Evolutionary conservation across 2,888 invertebrate genomes (phyloP).

Genomic region (Trissonchulus sp.): DNA sequence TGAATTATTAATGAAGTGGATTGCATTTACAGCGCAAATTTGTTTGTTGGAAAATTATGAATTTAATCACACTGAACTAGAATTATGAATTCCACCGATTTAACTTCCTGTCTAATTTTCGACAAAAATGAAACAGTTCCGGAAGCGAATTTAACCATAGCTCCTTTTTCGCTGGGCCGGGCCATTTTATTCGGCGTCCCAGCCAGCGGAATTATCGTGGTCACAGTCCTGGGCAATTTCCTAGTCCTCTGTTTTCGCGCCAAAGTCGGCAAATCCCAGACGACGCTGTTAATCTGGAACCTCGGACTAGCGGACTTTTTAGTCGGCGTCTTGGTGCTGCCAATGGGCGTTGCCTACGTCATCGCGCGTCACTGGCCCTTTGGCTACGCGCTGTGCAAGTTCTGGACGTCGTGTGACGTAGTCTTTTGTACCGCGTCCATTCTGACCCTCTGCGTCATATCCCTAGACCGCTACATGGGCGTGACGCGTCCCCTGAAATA

Average conservation of each 20-base stretch:
- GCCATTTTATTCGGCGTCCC: conserved; percentile 42
- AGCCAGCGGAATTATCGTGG: conserved; percentile 47
- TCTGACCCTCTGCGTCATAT: conserved; percentile 59
- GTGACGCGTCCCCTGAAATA: conserved; percentile 50
- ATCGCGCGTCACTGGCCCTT: conserved; percentile 54
- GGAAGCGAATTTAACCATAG: too few species aligned
- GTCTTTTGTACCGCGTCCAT: conserved; percentile 61
- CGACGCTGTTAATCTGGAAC: conserved; percentile 51
- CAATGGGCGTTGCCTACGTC: conserved; percentile 47
- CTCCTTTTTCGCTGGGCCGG: conserved; percentile 4
- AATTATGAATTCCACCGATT: too few species aligned
- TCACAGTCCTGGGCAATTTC: conserved; percentile 49
- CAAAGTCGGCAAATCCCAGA: conserved; percentile 49
- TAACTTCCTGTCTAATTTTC: too few species aligned
- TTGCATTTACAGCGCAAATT: too few species aligned
- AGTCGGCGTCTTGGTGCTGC: conserved; percentile 50
- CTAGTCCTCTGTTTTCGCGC: conserved; percentile 51
- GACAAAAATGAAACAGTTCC: too few species aligned
- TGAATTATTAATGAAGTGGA: too few species aligned
- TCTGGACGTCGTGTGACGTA: conserved; percentile 61
- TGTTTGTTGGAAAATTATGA: too few species aligned
- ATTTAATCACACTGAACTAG: too few species aligned
- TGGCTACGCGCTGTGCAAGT: conserved; percentile 59
- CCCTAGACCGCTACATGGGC: conserved; percentile 53
- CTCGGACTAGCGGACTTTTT: conserved; percentile 51